A percentile compares a stretch with the other conserved stretches of the same genome.
Evolutionary conservation across 2,797 vertebrate species (phyloP).

Genomic region (Sitta carolinensis): DNA sequence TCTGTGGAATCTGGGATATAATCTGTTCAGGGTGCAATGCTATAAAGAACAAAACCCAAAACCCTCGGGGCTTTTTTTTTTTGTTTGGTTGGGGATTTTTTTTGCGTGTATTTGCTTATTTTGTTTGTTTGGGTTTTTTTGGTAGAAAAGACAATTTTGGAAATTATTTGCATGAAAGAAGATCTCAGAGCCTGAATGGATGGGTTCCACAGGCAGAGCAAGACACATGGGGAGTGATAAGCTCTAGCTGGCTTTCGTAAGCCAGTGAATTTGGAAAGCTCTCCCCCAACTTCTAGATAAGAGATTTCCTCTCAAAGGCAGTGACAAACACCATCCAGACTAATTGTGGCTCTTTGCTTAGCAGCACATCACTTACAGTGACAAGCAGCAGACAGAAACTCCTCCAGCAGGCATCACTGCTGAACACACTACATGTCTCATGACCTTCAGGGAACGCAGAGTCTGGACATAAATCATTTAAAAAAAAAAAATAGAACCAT

Average conservation of each 20-base stretch:
- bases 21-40: not conserved
- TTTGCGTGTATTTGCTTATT: not conserved
- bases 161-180: not conserved
- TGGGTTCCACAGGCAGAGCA: not conserved
- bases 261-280: slow-evolving; percentile 39
- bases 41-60: not conserved
- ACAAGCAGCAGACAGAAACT: slow-evolving; percentile 17
- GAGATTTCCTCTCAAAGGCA: not conserved
- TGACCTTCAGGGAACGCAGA: not conserved
- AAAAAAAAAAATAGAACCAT: not conserved
- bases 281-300: slow-evolving; percentile 36
- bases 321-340: slow-evolving; percentile 16
- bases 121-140: not conserved
- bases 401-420: not conserved
- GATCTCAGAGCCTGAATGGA: not conserved
- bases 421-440: not conserved
- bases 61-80: not conserved
- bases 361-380: slow-evolving; percentile 26
- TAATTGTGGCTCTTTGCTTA: slow-evolving; percentile 13
- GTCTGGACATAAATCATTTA: not conserved
- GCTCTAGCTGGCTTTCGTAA: not conserved
- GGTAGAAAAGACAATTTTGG: not conserved
- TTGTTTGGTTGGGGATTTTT: not conserved
- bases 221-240: not conserved
- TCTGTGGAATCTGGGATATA: not conserved